These are phyloP conservation scores for Euglossa dilemma DNA, from an alignment of 1,140 invertebrate genomes.

Conservation along the genomic window DNA sequence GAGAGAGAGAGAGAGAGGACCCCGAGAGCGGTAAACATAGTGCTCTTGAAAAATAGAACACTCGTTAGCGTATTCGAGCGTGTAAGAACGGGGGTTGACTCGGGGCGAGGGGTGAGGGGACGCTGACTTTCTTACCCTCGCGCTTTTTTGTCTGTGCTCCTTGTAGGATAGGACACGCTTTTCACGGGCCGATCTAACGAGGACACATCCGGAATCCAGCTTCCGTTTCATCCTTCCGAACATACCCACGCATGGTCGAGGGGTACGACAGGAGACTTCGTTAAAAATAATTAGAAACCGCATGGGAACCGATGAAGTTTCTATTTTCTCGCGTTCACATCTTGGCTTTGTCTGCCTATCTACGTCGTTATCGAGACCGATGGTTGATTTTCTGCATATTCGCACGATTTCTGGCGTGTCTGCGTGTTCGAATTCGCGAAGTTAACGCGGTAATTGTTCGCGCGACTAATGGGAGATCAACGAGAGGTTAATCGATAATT, in stretches of 20 bases:
- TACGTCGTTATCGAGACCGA: too few species aligned
- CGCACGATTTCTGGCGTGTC: too few species aligned
- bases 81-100: slow-evolving; percentile 7
- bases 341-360: neutral
- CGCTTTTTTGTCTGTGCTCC: neutral
- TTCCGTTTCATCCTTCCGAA: neutral
- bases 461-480: too few species aligned
- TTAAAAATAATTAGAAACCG: slow-evolving; percentile 34
- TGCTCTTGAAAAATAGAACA: slow-evolving; percentile 66
- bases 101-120: neutral
- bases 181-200: slow-evolving; percentile 47
- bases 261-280: neutral
- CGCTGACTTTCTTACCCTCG: slow-evolving; percentile 33
- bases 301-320: neutral
- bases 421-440: too few species aligned
- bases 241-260: neutral
- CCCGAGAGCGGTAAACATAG: slow-evolving; percentile 58
- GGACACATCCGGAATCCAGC: slow-evolving; percentile 7
- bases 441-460: too few species aligned
- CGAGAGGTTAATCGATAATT: too few species aligned
- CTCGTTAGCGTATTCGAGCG: slow-evolving; percentile 59
- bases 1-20: slow-evolving; percentile 31
- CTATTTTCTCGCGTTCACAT: neutral
- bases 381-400: too few species aligned
- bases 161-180: neutral